Percentiles rank a stretch among this genome's conserved stretches.
Conservation (phyloP, 2,113 vertebrate species). For the Labeo catla region DNA sequence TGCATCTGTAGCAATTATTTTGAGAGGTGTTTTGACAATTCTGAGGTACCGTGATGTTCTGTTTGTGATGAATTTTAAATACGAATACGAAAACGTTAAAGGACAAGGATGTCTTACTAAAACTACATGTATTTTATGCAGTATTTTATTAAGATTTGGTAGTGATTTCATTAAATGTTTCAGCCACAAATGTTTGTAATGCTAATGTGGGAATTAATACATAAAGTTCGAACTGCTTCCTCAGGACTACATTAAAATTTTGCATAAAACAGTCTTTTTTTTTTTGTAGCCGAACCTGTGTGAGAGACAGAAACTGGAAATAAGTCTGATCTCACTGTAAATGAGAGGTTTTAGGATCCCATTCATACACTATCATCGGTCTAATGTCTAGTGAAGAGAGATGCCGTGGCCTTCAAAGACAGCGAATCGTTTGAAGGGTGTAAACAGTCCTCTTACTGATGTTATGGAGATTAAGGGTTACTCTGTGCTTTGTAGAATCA, state of each 20-base stretch:
- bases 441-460: constrained; percentile 8
- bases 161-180: background rate
- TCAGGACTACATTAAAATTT: background rate
- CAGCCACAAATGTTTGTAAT: background rate
- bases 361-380: constrained; percentile 7
- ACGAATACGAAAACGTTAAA: no score
- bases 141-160: background rate
- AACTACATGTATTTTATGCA: background rate
- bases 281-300: background rate
- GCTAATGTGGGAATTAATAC: background rate
- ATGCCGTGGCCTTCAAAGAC: constrained; percentile 17
- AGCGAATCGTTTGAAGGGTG: constrained; percentile 6
- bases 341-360: background rate
- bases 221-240: background rate
- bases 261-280: background rate
- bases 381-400: constrained; percentile 13
- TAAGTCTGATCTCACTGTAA: background rate
- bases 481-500: constrained; percentile 6
- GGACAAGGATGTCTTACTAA: background rate
- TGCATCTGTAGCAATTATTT: no score
- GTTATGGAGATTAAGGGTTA: constrained; percentile 37
- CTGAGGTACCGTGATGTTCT: no score
- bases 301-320: background rate
- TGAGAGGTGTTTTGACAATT: no score
- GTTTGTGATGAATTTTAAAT: no score